Conservation (phyloP, 1,140 invertebrate species). For the Popillia japonica region DNA sequence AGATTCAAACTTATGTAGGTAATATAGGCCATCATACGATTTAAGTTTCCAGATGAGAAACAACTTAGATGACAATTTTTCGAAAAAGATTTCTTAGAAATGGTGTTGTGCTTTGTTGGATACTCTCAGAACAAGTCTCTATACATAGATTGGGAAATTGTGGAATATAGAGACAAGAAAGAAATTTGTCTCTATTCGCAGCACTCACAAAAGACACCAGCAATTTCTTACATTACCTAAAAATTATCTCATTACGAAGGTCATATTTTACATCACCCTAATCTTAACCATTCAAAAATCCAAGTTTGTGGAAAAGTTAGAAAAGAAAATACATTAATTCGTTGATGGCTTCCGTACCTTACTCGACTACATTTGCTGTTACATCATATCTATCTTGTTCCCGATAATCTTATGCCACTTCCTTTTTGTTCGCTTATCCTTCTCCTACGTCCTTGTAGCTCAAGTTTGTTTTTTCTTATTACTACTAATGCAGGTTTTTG, state of each 20-base stretch:
- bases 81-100: too few species aligned
- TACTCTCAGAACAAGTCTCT: too few species aligned
- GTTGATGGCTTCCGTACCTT: not conserved
- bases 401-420: constrained; percentile 7
- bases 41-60: too few species aligned
- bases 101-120: too few species aligned
- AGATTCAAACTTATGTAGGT: too few species aligned
- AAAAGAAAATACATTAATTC: constrained; percentile 24
- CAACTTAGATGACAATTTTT: too few species aligned
- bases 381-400: constrained; percentile 30
- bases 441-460: not conserved
- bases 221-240: not conserved
- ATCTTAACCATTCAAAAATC: not conserved
- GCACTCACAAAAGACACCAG: not conserved
- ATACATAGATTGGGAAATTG: too few species aligned
- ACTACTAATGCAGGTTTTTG: not conserved
- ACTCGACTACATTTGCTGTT: constrained; percentile 18
- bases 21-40: too few species aligned
- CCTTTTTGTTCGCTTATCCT: not conserved
- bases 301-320: constrained; percentile 16
- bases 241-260: not conserved
- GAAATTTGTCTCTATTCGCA: not conserved
- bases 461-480: not conserved
- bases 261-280: not conserved
- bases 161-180: too few species aligned